phyloP scores from a whole-genome alignment of 2,797 vertebrate species.

The Ctenopoma multispine region DNA sequence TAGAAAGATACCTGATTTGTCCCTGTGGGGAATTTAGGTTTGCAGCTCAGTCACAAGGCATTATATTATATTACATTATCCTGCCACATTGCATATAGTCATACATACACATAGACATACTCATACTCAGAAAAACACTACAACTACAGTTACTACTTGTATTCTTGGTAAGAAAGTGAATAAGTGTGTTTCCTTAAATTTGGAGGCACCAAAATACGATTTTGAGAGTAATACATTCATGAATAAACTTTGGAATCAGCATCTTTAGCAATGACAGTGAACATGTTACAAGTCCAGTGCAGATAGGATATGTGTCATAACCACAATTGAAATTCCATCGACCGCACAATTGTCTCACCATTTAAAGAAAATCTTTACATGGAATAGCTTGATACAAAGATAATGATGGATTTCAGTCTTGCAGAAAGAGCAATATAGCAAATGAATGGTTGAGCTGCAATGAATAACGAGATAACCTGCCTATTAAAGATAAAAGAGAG shows the following conservation, averaged over 20 bases:
- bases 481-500: conserved; percentile 75
- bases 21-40: no score
- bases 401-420: conserved; percentile 74
- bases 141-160: no score
- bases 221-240: conserved; percentile 14
- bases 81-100: no score
- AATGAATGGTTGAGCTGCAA: conserved; percentile 57
- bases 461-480: conserved; percentile 78
- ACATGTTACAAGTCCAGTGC: conserved; percentile 22
- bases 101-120: no score
- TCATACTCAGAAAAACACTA: no score
- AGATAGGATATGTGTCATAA: conserved; percentile 54
- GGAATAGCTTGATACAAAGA: conserved; percentile 70
- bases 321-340: conserved; percentile 65
- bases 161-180: not conserved
- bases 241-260: conserved; percentile 27
- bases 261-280: conserved; percentile 11
- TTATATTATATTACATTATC: no score
- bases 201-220: conserved; percentile 1
- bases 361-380: conserved; percentile 75
- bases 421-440: conserved; percentile 59
- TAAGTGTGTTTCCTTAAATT: conserved; percentile 6
- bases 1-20: not conserved
- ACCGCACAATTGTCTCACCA: conserved; percentile 47
- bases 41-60: no score